Conservation (phyloP, 1,140 invertebrate species). For the Aphis gossypii region DNA sequence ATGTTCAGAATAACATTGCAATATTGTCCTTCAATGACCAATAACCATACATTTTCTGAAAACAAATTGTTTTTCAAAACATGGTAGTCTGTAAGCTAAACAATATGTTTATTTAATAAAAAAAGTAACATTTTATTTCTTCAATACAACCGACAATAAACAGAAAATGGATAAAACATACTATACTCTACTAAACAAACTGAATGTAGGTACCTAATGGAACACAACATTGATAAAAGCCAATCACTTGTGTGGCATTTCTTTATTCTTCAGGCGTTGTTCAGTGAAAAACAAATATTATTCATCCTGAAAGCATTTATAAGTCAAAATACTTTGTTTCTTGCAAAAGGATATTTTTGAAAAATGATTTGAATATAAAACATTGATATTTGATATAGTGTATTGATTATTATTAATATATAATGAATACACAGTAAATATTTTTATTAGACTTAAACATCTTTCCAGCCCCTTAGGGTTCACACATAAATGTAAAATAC, state of each 20-base stretch:
- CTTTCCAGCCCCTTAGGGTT: not conserved
- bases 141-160: not conserved
- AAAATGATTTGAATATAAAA: constrained; percentile 48
- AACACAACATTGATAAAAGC: constrained; percentile 43
- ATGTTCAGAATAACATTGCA: not conserved
- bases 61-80: constrained; percentile 29
- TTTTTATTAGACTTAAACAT: constrained; percentile 43
- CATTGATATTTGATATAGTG: constrained; percentile 38
- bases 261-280: constrained; percentile 39
- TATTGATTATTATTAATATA: constrained; percentile 54
- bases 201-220: constrained; percentile 44
- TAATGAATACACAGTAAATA: constrained; percentile 49
- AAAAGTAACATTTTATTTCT: constrained; percentile 32
- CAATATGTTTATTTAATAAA: not conserved
- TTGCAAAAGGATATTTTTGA: constrained; percentile 41
- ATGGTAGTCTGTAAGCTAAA: constrained; percentile 6
- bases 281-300: constrained; percentile 46
- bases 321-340: constrained; percentile 46
- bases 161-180: constrained; percentile 49
- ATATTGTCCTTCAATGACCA: constrained; percentile 38
- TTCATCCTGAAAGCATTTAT: constrained; percentile 48
- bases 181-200: constrained; percentile 44
- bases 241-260: constrained; percentile 25
- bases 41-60: constrained; percentile 39
- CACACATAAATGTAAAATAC: constrained; percentile 43